Conservation (phyloP, 2,797 vertebrate species). For the Pipistrellus pipistrellus region DNA sequence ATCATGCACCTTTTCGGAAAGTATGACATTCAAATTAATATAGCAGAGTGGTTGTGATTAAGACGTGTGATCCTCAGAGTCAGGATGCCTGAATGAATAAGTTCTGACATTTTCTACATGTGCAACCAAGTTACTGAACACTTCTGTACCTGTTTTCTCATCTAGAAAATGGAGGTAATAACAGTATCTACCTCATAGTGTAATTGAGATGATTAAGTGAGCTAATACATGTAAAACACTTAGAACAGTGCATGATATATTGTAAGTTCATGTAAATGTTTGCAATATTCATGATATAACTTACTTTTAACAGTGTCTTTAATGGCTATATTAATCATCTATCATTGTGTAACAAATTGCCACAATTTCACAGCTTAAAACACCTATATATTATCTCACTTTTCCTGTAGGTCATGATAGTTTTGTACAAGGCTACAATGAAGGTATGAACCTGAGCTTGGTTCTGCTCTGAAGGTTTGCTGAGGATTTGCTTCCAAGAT, state of each 20-base stretch:
- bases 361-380: constrained; percentile 40
- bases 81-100: constrained; percentile 25
- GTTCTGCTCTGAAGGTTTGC: constrained; percentile 28
- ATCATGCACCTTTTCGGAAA: neutral
- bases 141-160: neutral
- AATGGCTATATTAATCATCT: neutral
- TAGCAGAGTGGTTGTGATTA: neutral
- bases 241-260: neutral
- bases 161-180: neutral
- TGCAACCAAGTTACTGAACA: neutral
- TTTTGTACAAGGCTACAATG: neutral
- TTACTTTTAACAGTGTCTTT: constrained; percentile 20
- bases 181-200: neutral
- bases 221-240: constrained; percentile 17
- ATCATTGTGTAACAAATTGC: constrained; percentile 9
- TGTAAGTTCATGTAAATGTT: neutral
- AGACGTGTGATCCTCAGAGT: neutral
- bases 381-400: neutral
- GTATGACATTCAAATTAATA: neutral
- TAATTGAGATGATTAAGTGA: neutral
- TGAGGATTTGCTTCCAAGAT: neutral
- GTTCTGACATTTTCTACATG: neutral
- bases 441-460: neutral
- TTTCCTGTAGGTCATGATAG: constrained; percentile 35
- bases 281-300: neutral